Base-by-base conservation (phyloP, 2,797 vertebrate species). In the Serranus cabrilla region DNA sequence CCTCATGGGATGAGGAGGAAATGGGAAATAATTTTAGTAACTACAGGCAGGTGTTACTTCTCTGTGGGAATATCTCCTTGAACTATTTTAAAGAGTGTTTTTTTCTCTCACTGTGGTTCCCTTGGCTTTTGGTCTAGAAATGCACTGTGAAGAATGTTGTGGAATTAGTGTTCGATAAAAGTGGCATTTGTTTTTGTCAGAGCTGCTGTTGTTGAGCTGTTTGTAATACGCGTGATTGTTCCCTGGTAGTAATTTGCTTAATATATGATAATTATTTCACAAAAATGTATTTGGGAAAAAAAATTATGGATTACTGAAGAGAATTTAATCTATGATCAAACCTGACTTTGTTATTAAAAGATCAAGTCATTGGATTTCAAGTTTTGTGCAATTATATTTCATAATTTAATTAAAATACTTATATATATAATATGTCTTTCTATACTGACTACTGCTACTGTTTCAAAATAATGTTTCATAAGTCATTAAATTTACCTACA, bases 21-120 rank as follows among this genome's bases (percentile, higher is more conserved):
- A 82, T 74, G 74, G 87, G 75, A 90, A 87, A 84, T 88, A 17
- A 76, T 85, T 85, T 77, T 70, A 55, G 77, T 87, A 84, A 74
- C 72, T 39, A 64, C 57, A 65, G 59, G 34, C 82, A 87, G 80
- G 81, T 88, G 88, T 80, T 83, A 34, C 62, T 88, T 82, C 78
- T 85, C 81, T 78, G 45, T 68, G 71, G 88, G 74, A 79, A 77
- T 57, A 77, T 74, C 71, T 86, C 76, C 80, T 83, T 80, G 74
- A 87, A 82, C 77, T 77, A 77, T 82, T 83, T 76, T 71, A 46
- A 83, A 84, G 39, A 42, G 37, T 23, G 42, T 18, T 1, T 3
- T 23, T 40, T 37, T 68, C 63, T 55, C 37, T 67, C 43, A 2
- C 56, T 50, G 63, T 57, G 45, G 45, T 42, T 76, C 68, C 57